Evolutionary conservation across 1,140 invertebrate species (phyloP).

Genomic region (Macrobrachium nipponense): DNA sequence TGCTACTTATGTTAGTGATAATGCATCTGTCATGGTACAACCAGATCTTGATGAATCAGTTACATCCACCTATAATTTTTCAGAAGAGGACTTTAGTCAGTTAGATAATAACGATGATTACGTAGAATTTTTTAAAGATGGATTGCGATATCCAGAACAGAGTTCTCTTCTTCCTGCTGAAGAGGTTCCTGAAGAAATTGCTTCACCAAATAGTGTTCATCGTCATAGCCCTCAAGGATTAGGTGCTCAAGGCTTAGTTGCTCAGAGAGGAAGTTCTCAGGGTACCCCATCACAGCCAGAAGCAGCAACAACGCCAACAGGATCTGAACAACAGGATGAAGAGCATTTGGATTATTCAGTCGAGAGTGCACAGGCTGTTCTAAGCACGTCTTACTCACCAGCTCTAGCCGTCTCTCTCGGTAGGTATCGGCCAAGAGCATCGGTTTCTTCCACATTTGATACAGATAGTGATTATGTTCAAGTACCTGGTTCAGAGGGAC

Average conservation of each 20-base stretch:
- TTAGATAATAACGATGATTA: slow-evolving; percentile 63
- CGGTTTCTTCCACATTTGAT: slow-evolving; percentile 84
- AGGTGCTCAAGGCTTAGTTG: slow-evolving; percentile 35
- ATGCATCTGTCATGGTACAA: slow-evolving; percentile 50
- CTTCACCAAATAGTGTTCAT: slow-evolving; percentile 25
- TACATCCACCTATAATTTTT: slow-evolving; percentile 50
- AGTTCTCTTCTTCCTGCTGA: slow-evolving; percentile 7
- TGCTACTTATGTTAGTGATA: slow-evolving; percentile 37
- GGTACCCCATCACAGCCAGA: neutral
- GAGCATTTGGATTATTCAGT: slow-evolving; percentile 59
- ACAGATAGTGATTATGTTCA: slow-evolving; percentile 88
- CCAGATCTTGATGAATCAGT: slow-evolving; percentile 55
- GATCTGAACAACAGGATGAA: slow-evolving; percentile 51
- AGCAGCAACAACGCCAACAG: slow-evolving; percentile 15
- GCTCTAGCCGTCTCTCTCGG: slow-evolving; percentile 63
- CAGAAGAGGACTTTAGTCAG: slow-evolving; percentile 55
- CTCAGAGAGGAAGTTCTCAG: slow-evolving; percentile 34
- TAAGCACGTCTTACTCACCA: slow-evolving; percentile 40
- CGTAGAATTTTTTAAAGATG: slow-evolving; percentile 61
- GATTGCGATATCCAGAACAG: slow-evolving; percentile 30
- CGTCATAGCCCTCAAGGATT: slow-evolving; percentile 43
- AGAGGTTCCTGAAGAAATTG: slow-evolving; percentile 1
- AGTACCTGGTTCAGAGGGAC: slow-evolving; percentile 40
- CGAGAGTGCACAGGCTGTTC: slow-evolving; percentile 59
- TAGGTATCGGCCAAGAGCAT: slow-evolving; percentile 77